These are phyloP conservation scores for Enteromius anoplus DNA, from an alignment of 2,797 vertebrate species.

Conservation along the genomic window DNA sequence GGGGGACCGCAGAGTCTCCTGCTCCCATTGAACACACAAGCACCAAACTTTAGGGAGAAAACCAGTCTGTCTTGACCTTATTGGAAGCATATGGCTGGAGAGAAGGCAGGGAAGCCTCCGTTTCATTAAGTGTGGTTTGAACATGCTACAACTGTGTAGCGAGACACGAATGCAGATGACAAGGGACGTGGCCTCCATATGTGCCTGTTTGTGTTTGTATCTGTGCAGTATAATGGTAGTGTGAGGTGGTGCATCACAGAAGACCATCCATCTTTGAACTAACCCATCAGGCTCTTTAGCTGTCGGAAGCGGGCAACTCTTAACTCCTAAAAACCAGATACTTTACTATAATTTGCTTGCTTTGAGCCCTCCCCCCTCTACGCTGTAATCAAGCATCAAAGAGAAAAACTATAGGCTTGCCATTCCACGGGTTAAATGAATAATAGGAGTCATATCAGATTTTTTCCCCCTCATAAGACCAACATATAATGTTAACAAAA, in stretches of 20 bases:
- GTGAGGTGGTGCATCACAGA: slow-evolving; percentile 27
- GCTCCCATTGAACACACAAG: slow-evolving; percentile 60
- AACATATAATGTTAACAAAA: background rate
- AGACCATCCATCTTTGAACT: slow-evolving; percentile 39
- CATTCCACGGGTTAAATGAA: slow-evolving; percentile 66
- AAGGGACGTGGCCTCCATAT: slow-evolving; percentile 57
- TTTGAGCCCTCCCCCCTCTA: slow-evolving; percentile 59
- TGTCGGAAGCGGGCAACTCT: slow-evolving; percentile 24
- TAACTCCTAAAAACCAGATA: slow-evolving; percentile 20
- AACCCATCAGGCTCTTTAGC: background rate
- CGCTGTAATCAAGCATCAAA: slow-evolving; percentile 79
- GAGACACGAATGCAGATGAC: slow-evolving; percentile 72
- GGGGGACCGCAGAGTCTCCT: slow-evolving; percentile 17
- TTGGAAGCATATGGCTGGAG: slow-evolving; percentile 78
- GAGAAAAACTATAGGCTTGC: slow-evolving; percentile 69
- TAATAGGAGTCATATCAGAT: background rate
- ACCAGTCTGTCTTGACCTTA: slow-evolving; percentile 74
- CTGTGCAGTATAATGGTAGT: slow-evolving; percentile 11
- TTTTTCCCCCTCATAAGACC: too few relatives aligned
- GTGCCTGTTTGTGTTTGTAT: slow-evolving; percentile 41
- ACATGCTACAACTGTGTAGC: slow-evolving; percentile 75
- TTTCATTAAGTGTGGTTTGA: slow-evolving; percentile 78
- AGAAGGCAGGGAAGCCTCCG: slow-evolving; percentile 77
- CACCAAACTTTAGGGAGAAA: slow-evolving; percentile 74
- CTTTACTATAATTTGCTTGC: slow-evolving; percentile 49